phyloP scores from a whole-genome alignment of 2,797 vertebrate genomes.

The Gallinago nigripennis region DNA sequence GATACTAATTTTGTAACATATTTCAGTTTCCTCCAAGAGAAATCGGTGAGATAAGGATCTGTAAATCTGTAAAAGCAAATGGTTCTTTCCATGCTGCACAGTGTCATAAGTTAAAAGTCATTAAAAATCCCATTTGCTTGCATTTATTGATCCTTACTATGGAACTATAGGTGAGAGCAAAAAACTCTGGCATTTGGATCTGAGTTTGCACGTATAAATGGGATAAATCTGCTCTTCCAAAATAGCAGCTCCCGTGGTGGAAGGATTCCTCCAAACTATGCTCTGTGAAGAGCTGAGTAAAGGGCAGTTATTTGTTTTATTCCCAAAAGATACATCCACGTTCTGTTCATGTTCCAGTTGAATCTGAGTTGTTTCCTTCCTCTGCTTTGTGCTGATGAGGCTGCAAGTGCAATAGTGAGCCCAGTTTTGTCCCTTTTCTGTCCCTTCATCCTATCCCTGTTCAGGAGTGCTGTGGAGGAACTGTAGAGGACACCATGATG shows the following conservation, averaged over 20 bases:
- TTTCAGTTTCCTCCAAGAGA: neutral
- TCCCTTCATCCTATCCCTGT: neutral
- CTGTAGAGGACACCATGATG: neutral
- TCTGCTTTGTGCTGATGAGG: neutral
- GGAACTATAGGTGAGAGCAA: neutral
- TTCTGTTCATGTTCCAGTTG: neutral
- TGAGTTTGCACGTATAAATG: neutral
- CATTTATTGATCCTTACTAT: neutral
- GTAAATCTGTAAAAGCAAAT: neutral
- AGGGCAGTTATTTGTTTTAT: neutral
- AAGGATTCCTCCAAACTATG: neutral
- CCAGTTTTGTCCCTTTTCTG: neutral
- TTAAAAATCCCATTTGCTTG: neutral
- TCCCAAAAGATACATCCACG: neutral
- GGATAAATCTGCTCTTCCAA: neutral
- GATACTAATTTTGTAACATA: neutral
- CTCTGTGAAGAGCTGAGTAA: neutral
- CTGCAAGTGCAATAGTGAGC: neutral
- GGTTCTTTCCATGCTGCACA: rapidly evolving
- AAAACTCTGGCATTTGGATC: neutral
- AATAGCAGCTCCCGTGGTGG: neutral
- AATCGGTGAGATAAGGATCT: neutral
- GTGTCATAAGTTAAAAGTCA: neutral
- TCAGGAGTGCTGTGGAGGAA: neutral
- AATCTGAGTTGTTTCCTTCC: neutral